Evolutionary conservation across 1,140 invertebrate species (phyloP).

Genomic region (Drosophila lacteicornis): DNA sequence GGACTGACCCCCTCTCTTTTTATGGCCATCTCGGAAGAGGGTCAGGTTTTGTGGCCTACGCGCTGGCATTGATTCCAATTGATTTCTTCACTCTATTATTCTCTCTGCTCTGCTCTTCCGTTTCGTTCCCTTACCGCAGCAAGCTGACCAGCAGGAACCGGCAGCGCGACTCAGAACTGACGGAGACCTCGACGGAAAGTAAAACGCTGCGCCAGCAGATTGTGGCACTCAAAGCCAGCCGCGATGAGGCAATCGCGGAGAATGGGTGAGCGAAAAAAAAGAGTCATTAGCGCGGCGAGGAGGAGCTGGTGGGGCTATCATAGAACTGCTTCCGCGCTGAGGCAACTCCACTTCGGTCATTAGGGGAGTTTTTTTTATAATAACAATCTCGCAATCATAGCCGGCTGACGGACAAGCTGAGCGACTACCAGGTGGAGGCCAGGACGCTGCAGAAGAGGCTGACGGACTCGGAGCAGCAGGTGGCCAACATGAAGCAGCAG

Average conservation of each 20-base stretch:
- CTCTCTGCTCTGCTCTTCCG: slow-evolving; percentile 9
- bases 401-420: slow-evolving; percentile 69
- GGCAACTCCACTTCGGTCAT: slow-evolving; percentile 28
- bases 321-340: slow-evolving; percentile 57
- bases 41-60: slow-evolving; percentile 36
- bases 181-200: slow-evolving; percentile 74
- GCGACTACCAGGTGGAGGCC: slow-evolving; percentile 84
- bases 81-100: slow-evolving; percentile 7
- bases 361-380: slow-evolving; percentile 48
- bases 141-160: slow-evolving; percentile 71
- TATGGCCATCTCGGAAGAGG: slow-evolving; percentile 42
- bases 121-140: slow-evolving; percentile 38
- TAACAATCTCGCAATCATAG: slow-evolving; percentile 31
- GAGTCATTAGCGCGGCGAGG: slow-evolving; percentile 38
- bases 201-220: slow-evolving; percentile 81
- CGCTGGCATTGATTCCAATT: slow-evolving; percentile 29
- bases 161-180: slow-evolving; percentile 71
- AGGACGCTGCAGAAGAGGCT: slow-evolving; percentile 86
- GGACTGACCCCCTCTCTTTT: slow-evolving; percentile 16
- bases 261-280: slow-evolving; percentile 71
- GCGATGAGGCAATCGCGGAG: slow-evolving; percentile 81
- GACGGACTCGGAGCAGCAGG: slow-evolving; percentile 86
- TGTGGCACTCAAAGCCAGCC: slow-evolving; percentile 71
- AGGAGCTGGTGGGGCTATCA: slow-evolving; percentile 28
- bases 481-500: slow-evolving; percentile 88